Percentiles rank a stretch among this genome's conserved stretches.
phyloP scores from a whole-genome alignment of 2,113 vertebrate genomes.

The Xyliphius kryptos region DNA sequence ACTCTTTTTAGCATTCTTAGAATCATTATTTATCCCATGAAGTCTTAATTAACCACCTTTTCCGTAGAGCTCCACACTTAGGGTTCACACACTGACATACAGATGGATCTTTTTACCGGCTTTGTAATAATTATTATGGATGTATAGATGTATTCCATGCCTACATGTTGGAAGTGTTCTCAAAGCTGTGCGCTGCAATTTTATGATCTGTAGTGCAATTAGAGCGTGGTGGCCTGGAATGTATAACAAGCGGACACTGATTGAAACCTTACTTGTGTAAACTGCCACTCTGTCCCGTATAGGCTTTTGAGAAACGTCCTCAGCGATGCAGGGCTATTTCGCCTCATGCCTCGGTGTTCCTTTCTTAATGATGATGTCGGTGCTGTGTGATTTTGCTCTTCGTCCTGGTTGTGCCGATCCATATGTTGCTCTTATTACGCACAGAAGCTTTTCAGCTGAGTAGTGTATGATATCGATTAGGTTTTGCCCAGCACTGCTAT shows the following conservation, averaged over 20 bases:
- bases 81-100: neutral
- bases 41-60: no score
- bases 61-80: no score
- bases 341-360: neutral
- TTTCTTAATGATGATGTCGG: neutral
- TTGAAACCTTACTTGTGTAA: neutral
- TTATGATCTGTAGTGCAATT: no score
- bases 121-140: no score
- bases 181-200: no score
- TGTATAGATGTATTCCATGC: no score
- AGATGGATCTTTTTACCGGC: no score
- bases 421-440: conserved; percentile 18
- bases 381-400: neutral
- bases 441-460: conserved; percentile 7
- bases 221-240: neutral
- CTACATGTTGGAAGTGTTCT: no score
- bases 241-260: neutral
- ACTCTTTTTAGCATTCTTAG: no score
- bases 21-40: no score
- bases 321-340: neutral
- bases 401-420: conserved; percentile 15
- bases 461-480: conserved; percentile 25
- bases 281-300: neutral
- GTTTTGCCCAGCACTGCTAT: conserved; percentile 8
- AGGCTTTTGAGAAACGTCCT: neutral